Conservation (phyloP, 2,113 vertebrate species). For the Accipiter virgatus region DNA sequence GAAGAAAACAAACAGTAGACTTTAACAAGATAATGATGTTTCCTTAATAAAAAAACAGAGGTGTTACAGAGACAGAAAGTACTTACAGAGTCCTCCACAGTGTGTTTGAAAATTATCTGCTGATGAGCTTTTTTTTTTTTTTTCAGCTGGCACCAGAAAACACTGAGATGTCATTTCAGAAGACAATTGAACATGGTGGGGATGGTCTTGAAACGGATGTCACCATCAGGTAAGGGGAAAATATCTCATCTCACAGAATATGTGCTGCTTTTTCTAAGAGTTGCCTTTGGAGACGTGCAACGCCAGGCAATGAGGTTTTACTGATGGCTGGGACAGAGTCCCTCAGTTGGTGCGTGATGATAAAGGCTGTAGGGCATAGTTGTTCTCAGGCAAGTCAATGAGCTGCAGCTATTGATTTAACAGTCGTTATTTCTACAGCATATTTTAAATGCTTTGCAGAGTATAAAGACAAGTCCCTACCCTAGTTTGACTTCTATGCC, state of each 20-base stretch:
- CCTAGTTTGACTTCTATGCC: background rate
- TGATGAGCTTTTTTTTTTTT: background rate
- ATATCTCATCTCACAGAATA: fast-evolving
- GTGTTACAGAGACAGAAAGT: background rate
- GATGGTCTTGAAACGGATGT: constrained; percentile 88
- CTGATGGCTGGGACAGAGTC: background rate
- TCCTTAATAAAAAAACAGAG: background rate
- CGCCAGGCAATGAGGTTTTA: background rate
- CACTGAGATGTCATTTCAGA: constrained; percentile 90
- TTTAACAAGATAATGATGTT: background rate
- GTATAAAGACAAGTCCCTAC: background rate
- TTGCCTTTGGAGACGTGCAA: background rate
- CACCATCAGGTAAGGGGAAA: constrained; percentile 80
- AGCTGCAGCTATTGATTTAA: background rate
- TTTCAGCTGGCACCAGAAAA: constrained; percentile 87
- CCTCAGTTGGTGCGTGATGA: background rate
- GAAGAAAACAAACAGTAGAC: background rate
- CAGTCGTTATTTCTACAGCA: background rate
- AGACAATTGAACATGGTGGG: constrained; percentile 81
- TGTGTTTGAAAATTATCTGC: background rate
- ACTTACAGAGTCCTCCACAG: background rate
- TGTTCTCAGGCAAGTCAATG: background rate
- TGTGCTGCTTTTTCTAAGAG: fast-evolving
- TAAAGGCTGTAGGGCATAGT: background rate
- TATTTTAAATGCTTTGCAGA: background rate